Evolutionary conservation across 1,140 invertebrate species (phyloP).

Genomic region (Thrips palmi): DNA sequence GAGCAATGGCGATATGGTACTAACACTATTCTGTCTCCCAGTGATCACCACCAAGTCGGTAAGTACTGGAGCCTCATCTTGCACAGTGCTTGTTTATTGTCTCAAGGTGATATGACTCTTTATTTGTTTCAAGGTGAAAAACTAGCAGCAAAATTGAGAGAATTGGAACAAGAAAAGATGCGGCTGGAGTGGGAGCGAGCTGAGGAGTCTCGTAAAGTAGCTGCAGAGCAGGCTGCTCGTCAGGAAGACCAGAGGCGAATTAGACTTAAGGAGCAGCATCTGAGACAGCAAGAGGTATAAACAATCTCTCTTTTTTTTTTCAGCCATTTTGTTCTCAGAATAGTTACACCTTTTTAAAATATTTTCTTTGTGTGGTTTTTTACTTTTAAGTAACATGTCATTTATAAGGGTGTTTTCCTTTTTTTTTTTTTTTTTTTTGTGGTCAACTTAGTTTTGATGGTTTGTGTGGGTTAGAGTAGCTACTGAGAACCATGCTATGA

Average conservation of each 20-base stretch:
- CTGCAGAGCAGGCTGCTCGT: slow-evolving; percentile 20
- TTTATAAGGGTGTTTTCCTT: no score
- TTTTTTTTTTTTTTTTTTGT: slow-evolving; percentile 1
- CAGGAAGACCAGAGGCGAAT: slow-evolving; percentile 27
- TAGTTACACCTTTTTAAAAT: slow-evolving; percentile 1
- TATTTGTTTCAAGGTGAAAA: slow-evolving; percentile 24
- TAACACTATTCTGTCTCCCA: slow-evolving; percentile 11
- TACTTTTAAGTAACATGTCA: no score
- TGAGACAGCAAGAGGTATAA: slow-evolving; percentile 32
- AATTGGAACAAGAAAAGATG: slow-evolving; percentile 33
- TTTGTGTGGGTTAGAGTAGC: no score
- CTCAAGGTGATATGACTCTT: slow-evolving; percentile 10
- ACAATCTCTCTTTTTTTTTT: neutral
- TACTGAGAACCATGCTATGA: no score
- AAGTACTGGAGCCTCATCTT: neutral
- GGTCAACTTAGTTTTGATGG: neutral
- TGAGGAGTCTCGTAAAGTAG: slow-evolving; percentile 20
- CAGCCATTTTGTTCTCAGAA: slow-evolving; percentile 6
- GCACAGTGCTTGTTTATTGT: neutral
- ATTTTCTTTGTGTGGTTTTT: neutral
- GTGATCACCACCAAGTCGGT: slow-evolving; percentile 12
- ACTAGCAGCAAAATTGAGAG: slow-evolving; percentile 29
- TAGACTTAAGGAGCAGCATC: slow-evolving; percentile 32
- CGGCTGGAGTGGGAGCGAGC: slow-evolving; percentile 27
- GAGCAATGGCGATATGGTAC: slow-evolving; percentile 33